Evolutionary conservation across 2,888 invertebrate genomes (phyloP).

Genomic region (Idaea biselata): DNA sequence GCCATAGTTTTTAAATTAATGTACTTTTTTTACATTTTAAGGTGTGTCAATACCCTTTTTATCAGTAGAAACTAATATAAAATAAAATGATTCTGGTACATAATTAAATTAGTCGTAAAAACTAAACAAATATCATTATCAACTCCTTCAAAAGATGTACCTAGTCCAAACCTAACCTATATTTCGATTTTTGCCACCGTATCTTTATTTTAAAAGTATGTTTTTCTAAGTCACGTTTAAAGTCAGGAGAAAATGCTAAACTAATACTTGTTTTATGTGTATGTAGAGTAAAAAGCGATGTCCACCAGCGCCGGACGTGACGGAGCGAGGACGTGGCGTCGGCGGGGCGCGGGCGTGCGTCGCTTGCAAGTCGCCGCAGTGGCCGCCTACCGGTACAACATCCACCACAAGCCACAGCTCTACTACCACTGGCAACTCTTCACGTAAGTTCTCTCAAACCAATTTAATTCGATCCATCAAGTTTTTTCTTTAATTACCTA

Average conservation of each 20-base stretch:
- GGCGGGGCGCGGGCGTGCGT: conserved; percentile 47
- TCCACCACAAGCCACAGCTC: conserved; percentile 81
- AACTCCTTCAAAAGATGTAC: too few species aligned
- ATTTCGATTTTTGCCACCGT: too few species aligned
- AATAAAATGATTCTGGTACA: too few species aligned
- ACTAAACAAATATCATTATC: too few species aligned
- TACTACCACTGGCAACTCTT: conserved; percentile 81
- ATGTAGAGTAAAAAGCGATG: conserved; percentile 66
- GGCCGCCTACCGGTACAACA: conserved; percentile 72
- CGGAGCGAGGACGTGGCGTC: conserved; percentile 57
- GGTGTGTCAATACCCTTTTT: too few species aligned
- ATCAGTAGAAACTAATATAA: too few species aligned
- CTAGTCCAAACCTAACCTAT: too few species aligned
- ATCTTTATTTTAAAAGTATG: too few species aligned
- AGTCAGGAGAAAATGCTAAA: not conserved
- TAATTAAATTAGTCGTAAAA: too few species aligned
- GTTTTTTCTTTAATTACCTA: not conserved
- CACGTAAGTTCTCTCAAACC: conserved; percentile 64
- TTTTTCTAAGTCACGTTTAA: not conserved
- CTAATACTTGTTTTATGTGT: conserved; percentile 5
- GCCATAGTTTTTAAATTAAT: too few species aligned
- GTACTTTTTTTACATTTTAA: too few species aligned
- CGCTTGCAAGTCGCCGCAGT: conserved; percentile 65
- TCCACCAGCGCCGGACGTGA: conserved; percentile 82
- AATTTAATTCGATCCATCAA: conserved; percentile 9